Evolutionary conservation across 2,113 vertebrate species (phyloP).

Genomic region (Cyprinodon tularosa): DNA sequence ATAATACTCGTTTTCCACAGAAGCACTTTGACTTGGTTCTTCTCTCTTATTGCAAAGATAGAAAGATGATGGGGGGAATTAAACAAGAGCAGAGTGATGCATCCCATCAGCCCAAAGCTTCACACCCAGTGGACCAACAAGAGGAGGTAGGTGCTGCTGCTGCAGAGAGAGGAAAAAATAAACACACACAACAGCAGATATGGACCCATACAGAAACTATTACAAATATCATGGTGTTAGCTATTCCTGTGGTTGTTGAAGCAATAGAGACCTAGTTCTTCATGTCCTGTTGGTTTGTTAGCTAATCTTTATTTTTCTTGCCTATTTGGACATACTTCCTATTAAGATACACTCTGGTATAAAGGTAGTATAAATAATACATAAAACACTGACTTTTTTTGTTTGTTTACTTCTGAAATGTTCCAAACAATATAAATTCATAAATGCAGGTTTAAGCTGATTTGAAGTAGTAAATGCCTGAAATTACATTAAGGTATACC

Average conservation of each 20-base stretch:
- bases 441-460: neutral
- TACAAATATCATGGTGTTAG: no score
- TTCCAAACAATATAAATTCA: neutral
- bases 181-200: neutral
- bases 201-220: neutral
- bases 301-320: no score
- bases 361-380: neutral
- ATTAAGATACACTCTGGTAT: neutral
- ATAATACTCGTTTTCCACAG: neutral
- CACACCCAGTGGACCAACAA: slow-evolving; percentile 71
- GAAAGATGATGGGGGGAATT: slow-evolving; percentile 77
- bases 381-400: no score
- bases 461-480: neutral
- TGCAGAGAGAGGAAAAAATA: neutral
- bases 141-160: slow-evolving; percentile 72
- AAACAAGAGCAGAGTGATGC: slow-evolving; percentile 82
- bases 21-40: neutral
- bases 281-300: no score
- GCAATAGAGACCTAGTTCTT: no score
- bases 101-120: slow-evolving; percentile 64
- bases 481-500: neutral
- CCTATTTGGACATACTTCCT: no score
- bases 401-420: neutral
- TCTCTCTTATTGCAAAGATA: neutral
- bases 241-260: no score